A percentile compares a stretch with the other conserved stretches of the same genome.
Evolutionary conservation across 1,140 invertebrate genomes (phyloP).

Genomic region (Drosophila baimaii): DNA sequence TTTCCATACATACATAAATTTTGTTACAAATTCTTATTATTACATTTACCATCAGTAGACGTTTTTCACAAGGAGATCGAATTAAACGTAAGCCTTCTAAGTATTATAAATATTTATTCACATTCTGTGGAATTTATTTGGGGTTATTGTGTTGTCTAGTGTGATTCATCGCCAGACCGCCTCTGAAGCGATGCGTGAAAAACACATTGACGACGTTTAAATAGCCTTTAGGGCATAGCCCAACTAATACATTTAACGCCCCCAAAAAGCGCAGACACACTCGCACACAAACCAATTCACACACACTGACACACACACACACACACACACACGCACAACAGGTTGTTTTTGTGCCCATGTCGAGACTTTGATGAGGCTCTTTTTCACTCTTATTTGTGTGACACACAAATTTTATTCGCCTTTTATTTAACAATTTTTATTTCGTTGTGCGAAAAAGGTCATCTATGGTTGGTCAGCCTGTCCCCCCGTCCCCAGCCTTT

Average conservation of each 20-base stretch:
- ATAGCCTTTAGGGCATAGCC: constrained; percentile 64
- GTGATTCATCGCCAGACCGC: constrained; percentile 18
- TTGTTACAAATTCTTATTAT: no score
- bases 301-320: constrained; percentile 13
- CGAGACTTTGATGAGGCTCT: constrained; percentile 56
- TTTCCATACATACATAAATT: no score
- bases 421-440: constrained; percentile 83
- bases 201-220: constrained; percentile 78
- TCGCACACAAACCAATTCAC: neutral
- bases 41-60: no score
- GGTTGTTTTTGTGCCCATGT: constrained; percentile 56
- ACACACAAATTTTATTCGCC: constrained; percentile 76
- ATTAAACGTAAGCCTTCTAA: no score
- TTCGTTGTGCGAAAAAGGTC: constrained; percentile 76
- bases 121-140: neutral
- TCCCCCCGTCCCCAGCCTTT: neutral
- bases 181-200: constrained; percentile 64
- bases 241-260: constrained; percentile 52
- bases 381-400: constrained; percentile 56
- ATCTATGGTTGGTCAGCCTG: constrained; percentile 58
- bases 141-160: constrained; percentile 13
- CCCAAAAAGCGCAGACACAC: constrained; percentile 24
- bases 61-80: no score
- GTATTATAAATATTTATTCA: no score
- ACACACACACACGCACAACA: constrained; percentile 55